Evolutionary conservation across 2,888 invertebrate genomes (phyloP), one percentile per base, ranked within the genome.

Genomic region (Latheticus oryzae): DNA sequence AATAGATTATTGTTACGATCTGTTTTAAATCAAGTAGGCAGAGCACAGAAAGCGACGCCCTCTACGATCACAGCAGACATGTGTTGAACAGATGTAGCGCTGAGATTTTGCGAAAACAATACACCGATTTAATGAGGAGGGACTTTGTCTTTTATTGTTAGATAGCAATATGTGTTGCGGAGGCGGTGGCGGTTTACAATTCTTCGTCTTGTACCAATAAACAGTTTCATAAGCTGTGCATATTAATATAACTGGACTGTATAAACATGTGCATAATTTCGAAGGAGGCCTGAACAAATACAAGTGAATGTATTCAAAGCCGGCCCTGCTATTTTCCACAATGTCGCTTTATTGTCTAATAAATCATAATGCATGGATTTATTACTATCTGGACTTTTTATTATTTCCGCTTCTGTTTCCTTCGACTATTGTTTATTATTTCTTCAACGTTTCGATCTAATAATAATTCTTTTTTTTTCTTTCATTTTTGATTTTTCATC

Each of bases 341-440:
- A 61, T 59, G 59, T 59, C 54, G 40, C 60, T 63, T 59, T 64
- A 67, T 69, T 70, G 66, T 68, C 67, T 61, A 70, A 71, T 71
- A 70, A 71, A 71, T 70, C 69, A 66, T 63, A 65, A 67, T 52
- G 42, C 60, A 53, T 8, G 37, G 50, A 60, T 61, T 56, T 62
- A 53, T 59, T 52, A 62, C 54, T 28, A 59, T 70, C 71, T 70
- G 69, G 70, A 63, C 70, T 65, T 70, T 70, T 72, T 71, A 72
- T 71, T 68, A 71, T 70, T 71, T 71, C 72, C 70, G 71, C 54
- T 62, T 68, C 70, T 71, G 72, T 68, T 71, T 70, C 65, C 68
- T 64, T 58, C 65, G 33, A 26, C 60, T 58, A 63, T 61, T 70
- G 68, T 70, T 70, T 70, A 64, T 70, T 68, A 59, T 68, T 68